These are phyloP conservation scores for Orthonevra nobilis DNA, from an alignment of 2,888 invertebrate genomes.

Conservation along the genomic window DNA sequence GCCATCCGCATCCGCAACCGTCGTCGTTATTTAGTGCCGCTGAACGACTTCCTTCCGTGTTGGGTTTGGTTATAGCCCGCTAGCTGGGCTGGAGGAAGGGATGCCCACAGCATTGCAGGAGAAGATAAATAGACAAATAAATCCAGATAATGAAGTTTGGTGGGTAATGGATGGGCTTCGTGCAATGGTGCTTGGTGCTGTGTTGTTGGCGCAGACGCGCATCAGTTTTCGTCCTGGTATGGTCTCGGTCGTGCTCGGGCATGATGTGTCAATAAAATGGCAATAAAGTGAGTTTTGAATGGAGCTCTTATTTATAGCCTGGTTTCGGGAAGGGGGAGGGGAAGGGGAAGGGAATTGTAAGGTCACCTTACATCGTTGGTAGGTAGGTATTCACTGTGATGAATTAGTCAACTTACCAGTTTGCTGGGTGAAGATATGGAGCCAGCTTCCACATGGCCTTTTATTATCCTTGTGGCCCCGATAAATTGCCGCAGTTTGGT, in stretches of 20 bases:
- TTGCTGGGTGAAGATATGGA: too few relatives aligned
- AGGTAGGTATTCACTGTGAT: conserved; percentile 40
- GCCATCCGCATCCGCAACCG: conserved; percentile 31
- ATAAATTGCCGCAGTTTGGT: conserved; percentile 70
- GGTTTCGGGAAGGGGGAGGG: neutral
- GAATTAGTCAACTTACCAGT: conserved; percentile 69
- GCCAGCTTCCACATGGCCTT: conserved; percentile 64
- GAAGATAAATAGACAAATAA: conserved; percentile 69
- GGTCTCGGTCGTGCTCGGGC: too few relatives aligned
- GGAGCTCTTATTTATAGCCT: conserved; percentile 70
- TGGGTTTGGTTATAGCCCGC: conserved; percentile 13
- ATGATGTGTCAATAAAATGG: conserved; percentile 71
- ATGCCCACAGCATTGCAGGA: conserved; percentile 58
- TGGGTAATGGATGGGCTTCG: conserved; percentile 58
- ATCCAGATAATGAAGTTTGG: conserved; percentile 70
- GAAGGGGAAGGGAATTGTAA: conserved; percentile 29
- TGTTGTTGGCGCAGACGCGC: conserved; percentile 50
- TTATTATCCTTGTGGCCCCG: conserved; percentile 70
- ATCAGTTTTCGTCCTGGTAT: conserved; percentile 44
- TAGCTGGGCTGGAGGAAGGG: conserved; percentile 28
- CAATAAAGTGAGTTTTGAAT: conserved; percentile 72
- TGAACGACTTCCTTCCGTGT: conserved; percentile 52
- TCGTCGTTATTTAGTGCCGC: conserved; percentile 62
- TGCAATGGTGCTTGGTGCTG: conserved; percentile 16
- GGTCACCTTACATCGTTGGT: conserved; percentile 54